These are phyloP conservation scores for Physeter macrocephalus DNA, from an alignment of 2,113 vertebrate genomes.

Conservation along the genomic window DNA sequence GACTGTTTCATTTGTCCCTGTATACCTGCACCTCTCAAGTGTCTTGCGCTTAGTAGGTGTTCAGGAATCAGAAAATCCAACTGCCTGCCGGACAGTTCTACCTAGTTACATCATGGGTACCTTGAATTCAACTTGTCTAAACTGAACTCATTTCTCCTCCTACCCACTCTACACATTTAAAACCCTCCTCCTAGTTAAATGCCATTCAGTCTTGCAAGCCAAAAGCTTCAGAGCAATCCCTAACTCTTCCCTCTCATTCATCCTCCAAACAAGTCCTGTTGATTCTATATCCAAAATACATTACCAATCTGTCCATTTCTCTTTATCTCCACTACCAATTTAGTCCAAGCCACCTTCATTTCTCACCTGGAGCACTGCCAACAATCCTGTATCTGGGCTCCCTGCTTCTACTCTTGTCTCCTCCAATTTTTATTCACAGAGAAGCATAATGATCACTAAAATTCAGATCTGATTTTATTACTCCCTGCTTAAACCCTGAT, in stretches of 20 bases:
- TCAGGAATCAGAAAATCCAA: constrained; percentile 13
- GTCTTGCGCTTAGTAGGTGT: background rate
- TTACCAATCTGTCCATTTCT: background rate
- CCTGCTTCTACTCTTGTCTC: background rate
- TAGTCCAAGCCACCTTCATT: background rate
- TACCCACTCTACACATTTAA: background rate
- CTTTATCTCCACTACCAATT: background rate
- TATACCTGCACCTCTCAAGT: background rate
- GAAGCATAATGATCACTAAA: constrained; percentile 30
- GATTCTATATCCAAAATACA: background rate
- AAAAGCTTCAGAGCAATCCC: background rate
- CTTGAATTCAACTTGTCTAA: constrained; percentile 7
- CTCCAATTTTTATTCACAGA: background rate
- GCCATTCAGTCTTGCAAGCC: background rate
- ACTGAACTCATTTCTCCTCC: background rate
- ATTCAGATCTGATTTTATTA: constrained; percentile 16
- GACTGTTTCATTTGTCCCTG: constrained; percentile 25
- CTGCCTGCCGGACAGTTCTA: background rate
- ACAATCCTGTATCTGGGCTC: background rate
- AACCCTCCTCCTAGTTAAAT: background rate
- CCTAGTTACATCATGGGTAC: background rate
- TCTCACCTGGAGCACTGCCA: background rate
- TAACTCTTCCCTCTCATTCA: background rate
- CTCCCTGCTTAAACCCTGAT: background rate
- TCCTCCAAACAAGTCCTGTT: background rate